Conservation (phyloP, 2,888 invertebrate genomes). For the Didymodactylos carnosus region DNA sequence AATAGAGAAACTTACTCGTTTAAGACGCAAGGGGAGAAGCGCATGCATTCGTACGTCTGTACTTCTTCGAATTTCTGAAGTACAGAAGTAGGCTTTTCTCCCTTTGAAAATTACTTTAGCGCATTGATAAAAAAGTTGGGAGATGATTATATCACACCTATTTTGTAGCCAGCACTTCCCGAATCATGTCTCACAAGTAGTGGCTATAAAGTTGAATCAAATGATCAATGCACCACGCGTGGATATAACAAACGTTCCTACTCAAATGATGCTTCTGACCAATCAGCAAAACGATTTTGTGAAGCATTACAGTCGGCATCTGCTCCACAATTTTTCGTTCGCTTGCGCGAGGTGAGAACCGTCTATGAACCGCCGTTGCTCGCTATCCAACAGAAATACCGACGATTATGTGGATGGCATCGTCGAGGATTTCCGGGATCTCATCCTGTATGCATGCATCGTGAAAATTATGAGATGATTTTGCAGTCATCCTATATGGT, state of each 20-base stretch:
- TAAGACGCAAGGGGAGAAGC: too few relatives aligned
- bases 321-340: neutral
- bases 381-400: neutral
- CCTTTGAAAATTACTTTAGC: too few relatives aligned
- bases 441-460: neutral
- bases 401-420: neutral
- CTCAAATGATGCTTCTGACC: neutral
- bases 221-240: neutral
- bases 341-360: neutral
- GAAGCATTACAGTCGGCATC: neutral
- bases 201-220: neutral
- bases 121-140: too few relatives aligned
- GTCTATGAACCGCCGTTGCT: neutral
- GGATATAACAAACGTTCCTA: neutral
- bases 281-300: neutral
- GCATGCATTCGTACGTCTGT: too few relatives aligned
- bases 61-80: too few relatives aligned
- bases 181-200: neutral
- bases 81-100: too few relatives aligned
- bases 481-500: neutral
- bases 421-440: neutral
- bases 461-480: neutral
- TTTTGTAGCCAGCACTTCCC: neutral
- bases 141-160: neutral
- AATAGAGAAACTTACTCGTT: too few relatives aligned